These are phyloP conservation scores for Montifringilla adamsi DNA, from an alignment of 2,113 vertebrate species.

Conservation along the genomic window DNA sequence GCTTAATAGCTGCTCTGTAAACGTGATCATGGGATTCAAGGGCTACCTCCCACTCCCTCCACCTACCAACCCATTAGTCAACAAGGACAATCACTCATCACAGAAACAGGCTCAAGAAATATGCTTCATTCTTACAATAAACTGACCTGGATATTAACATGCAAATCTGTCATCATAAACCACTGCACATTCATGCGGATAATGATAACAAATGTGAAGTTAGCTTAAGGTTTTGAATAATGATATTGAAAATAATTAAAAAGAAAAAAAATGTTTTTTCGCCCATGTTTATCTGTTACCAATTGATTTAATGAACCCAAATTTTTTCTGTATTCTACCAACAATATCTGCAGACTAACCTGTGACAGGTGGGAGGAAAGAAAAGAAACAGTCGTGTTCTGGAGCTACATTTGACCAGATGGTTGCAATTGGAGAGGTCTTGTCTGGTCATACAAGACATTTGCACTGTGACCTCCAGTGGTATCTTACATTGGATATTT, in stretches of 20 bases:
- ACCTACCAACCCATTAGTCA: neutral
- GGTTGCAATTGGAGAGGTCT: neutral
- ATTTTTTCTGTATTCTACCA: neutral
- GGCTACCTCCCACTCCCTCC: neutral
- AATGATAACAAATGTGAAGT: neutral
- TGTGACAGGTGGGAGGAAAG: neutral
- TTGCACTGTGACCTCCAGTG: neutral
- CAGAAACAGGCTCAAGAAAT: neutral
- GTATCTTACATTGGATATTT: neutral
- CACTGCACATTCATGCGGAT: neutral
- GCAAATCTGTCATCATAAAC: neutral
- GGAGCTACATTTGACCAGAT: neutral
- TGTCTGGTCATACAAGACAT: neutral
- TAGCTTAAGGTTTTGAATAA: neutral
- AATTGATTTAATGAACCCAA: neutral
- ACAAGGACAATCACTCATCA: neutral
- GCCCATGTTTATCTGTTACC: neutral
- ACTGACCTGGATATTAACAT: constrained; percentile 33
- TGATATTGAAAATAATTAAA: neutral
- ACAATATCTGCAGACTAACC: neutral
- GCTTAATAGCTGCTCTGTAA: neutral
- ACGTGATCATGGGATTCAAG: neutral
- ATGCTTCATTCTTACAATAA: neutral
- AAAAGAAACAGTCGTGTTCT: neutral
- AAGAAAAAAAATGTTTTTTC: rapidly evolving